phyloP scores from a whole-genome alignment of 1,140 invertebrate species.

The Sitobion miscanthi region DNA sequence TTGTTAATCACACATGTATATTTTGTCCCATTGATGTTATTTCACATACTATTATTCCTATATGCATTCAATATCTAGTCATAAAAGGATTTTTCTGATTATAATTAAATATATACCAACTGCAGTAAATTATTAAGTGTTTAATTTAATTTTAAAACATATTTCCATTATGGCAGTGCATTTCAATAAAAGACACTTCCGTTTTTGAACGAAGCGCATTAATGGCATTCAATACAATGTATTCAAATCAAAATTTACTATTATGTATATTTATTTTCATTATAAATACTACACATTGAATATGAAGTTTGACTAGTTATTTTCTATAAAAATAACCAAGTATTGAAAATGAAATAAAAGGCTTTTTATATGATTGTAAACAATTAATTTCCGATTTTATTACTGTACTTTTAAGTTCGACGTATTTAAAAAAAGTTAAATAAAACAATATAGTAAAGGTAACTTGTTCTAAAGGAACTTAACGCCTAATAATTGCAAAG shows the following conservation, averaged over 20 bases:
- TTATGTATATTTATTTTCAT: not conserved
- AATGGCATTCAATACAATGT: not conserved
- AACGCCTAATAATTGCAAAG: not conserved
- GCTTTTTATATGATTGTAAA: not conserved
- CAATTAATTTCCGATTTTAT: not conserved
- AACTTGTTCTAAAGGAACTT: not conserved
- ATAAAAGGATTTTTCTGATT: not conserved
- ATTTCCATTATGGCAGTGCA: not conserved
- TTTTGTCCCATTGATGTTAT: not conserved
- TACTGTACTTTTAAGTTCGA: not conserved
- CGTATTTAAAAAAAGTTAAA: not conserved
- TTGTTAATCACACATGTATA: not conserved
- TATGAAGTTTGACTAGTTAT: not conserved
- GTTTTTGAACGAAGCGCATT: not conserved
- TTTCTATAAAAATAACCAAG: not conserved
- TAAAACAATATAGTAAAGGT: not conserved
- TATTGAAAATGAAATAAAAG: not conserved
- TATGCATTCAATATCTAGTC: not conserved
- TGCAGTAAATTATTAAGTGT: not conserved
- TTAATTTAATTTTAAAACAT: not conserved
- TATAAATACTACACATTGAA: not conserved
- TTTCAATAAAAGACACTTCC: not conserved
- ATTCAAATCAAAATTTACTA: not conserved
- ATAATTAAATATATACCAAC: not conserved
- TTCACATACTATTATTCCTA: not conserved